Evolutionary conservation across 2,888 invertebrate species (phyloP), one percentile per base, ranked within the genome.

Genomic region (Pogonocherus hispidulus): DNA sequence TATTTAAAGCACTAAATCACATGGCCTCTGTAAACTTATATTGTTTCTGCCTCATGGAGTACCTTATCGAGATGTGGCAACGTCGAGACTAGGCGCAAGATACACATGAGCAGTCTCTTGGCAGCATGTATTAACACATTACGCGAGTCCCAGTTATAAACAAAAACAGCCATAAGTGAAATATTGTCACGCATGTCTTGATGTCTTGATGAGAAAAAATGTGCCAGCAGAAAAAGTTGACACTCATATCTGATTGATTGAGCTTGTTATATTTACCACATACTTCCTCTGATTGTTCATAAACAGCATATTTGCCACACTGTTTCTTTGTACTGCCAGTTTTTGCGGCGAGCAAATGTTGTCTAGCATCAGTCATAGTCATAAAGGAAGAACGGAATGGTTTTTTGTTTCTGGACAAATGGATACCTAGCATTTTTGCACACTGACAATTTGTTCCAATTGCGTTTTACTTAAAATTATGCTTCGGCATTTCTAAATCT

Each of bases 211-310:
- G 49, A 19, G 52, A 66, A 70, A 68, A 74, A 73, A 65, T 64
- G 49, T n/a, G 59, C 44, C 22, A 54, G 41, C 62, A 67, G 62
- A 74, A 72, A 76, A 74, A 75, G 66, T 66, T 66, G 74, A 71
- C 70, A 73, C 67, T 72, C 72, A 70, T 71, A 71, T 72, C 74
- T 78, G 80, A 80, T 79, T 79, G 80, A 80, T 80, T 76, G 77
- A 70, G 71, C 75, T 72, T 70, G 72, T 73, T 76, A 67, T 70
- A 67, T 18, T 41, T 22, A 47, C 20, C 66, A 64, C 71, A 70
- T 72, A 71, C 76, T 72, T 75, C 72, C 72, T 72, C 67, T 74
- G 71, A 79, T 76, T 79, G 76, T 78, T 78, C 75, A 74, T 75
- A 75, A 72, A 22, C 49, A 32, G n/a, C 73, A 73, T 74, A 73